phyloP scores from a whole-genome alignment of 2,113 vertebrate species.

The Euleptes europaea region DNA sequence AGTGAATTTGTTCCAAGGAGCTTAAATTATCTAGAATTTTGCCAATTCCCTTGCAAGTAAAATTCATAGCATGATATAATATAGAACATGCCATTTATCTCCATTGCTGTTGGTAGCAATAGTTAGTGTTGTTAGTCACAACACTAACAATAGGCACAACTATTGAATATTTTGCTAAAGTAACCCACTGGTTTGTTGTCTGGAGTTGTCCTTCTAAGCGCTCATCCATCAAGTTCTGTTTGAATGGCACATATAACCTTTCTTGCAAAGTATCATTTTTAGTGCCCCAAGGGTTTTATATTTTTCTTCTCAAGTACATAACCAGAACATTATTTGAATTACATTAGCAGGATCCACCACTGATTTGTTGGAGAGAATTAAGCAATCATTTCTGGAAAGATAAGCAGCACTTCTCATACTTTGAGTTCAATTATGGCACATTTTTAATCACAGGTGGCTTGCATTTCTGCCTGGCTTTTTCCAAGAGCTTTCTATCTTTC shows the following conservation, averaged over 20 bases:
- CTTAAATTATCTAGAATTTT: background rate
- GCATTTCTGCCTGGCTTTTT: slow-evolving; percentile 25
- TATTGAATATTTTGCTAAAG: background rate
- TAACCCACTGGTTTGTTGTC: background rate
- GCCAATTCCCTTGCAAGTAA: background rate
- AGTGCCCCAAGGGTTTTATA: background rate
- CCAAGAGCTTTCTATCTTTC: slow-evolving; percentile 36
- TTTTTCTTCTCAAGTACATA: slow-evolving; percentile 34
- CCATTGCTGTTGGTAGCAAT: background rate
- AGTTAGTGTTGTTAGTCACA: background rate
- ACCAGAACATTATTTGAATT: slow-evolving; percentile 16
- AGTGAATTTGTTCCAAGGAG: background rate
- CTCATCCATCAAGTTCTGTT: background rate
- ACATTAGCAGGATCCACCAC: slow-evolving; percentile 9
- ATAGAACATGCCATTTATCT: accelerated
- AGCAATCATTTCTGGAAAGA: slow-evolving; percentile 31
- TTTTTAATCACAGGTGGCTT: slow-evolving; percentile 35
- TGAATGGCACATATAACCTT: slow-evolving; percentile 19
- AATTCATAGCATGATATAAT: background rate
- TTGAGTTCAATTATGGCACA: slow-evolving; percentile 21
- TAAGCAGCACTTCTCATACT: slow-evolving; percentile 2
- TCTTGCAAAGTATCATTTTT: slow-evolving; percentile 24
- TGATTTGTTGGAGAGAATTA: slow-evolving; percentile 40
- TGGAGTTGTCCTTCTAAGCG: background rate
- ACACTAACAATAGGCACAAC: background rate